These are phyloP conservation scores for Melopsittacus undulatus DNA, from an alignment of 2,797 vertebrate genomes.

Conservation along the genomic window DNA sequence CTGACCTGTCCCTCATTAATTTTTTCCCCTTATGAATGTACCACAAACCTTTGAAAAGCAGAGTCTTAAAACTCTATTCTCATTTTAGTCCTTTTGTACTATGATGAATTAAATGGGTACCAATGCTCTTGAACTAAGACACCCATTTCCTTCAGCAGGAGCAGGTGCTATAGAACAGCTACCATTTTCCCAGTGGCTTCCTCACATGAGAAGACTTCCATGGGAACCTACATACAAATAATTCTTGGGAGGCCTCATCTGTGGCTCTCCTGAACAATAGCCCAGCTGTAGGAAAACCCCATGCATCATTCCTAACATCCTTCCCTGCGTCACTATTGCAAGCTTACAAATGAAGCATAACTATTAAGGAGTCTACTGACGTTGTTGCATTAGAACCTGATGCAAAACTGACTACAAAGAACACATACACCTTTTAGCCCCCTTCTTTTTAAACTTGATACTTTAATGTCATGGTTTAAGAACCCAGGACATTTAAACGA, in stretches of 20 bases:
- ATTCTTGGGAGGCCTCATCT: constrained; percentile 74
- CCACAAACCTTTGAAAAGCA: background rate
- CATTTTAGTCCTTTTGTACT: constrained; percentile 75
- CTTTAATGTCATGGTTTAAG: background rate
- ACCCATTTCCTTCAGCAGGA: constrained; percentile 64
- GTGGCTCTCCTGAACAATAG: constrained; percentile 72
- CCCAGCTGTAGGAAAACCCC: constrained; percentile 76
- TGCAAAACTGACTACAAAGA: background rate
- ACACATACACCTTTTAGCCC: fast-evolving
- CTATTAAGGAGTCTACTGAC: background rate
- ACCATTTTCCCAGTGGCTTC: constrained; percentile 82
- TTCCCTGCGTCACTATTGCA: background rate
- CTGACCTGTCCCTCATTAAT: background rate
- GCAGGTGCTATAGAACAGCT: constrained; percentile 80
- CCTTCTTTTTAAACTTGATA: fast-evolving
- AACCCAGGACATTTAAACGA: background rate
- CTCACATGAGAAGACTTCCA: constrained; percentile 67
- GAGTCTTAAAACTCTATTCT: constrained; percentile 41
- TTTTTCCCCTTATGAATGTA: background rate
- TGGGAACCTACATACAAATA: constrained; percentile 76
- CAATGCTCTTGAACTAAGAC: constrained; percentile 62
- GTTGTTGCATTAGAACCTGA: background rate
- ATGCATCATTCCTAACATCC: constrained; percentile 79
- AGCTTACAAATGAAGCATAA: background rate
- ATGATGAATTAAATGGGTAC: constrained; percentile 79